Conservation (phyloP, 2,113 vertebrate genomes). For the Casuarius casuarius region DNA sequence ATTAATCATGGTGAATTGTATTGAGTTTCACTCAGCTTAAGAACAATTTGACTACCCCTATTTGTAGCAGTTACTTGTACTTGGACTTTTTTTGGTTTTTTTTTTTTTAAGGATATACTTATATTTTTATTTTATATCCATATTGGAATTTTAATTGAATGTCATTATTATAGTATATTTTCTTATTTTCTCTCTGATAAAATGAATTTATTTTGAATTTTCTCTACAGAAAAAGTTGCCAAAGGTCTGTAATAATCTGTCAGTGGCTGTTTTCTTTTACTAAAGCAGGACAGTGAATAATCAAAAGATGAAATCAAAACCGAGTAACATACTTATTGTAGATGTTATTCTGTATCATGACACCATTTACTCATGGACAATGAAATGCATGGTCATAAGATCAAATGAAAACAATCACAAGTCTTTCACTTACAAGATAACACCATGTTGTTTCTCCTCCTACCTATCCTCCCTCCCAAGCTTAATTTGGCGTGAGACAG, state of each 20-base stretch:
- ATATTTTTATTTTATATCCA: neutral
- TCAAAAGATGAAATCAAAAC: neutral
- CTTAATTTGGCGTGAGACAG: neutral
- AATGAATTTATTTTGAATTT: neutral
- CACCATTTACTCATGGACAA: neutral
- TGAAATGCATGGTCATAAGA: neutral
- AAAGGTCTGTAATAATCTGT: neutral
- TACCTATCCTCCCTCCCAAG: neutral
- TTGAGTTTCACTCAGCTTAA: neutral
- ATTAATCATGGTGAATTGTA: conserved; percentile 36
- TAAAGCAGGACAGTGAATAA: neutral
- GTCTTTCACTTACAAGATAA: neutral
- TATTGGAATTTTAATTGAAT: conserved; percentile 27
- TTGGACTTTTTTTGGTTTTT: neutral
- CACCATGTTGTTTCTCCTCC: neutral
- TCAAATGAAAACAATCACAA: neutral
- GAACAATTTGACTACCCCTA: neutral
- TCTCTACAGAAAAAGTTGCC: neutral
- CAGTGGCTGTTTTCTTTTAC: neutral
- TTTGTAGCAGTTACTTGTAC: conserved; percentile 15
- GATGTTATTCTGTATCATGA: neutral
- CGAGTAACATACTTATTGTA: neutral
- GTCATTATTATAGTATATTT: neutral
- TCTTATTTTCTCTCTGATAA: neutral
- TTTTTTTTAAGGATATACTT: neutral